Percentiles rank a stretch among this genome's conserved stretches.
These are phyloP conservation scores for Spatulosminthurus flaviceps DNA, from an alignment of 2,888 invertebrate genomes.

Conservation along the genomic window DNA sequence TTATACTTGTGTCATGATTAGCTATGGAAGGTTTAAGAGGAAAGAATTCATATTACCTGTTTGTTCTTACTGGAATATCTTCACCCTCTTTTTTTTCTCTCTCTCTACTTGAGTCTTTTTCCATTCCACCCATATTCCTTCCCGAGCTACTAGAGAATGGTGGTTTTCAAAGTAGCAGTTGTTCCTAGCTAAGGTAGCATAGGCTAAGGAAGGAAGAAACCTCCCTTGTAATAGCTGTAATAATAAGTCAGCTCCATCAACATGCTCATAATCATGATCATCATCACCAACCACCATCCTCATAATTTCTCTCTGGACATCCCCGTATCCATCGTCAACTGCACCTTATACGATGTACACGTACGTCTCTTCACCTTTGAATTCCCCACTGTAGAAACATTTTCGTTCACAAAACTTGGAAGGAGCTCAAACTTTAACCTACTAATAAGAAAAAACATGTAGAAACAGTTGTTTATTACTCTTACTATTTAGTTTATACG, in stretches of 20 bases:
- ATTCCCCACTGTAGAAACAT: not conserved
- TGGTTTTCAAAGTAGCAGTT: not conserved
- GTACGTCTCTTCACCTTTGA: not conserved
- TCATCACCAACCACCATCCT: slow-evolving; percentile 49
- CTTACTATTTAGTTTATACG: slow-evolving; percentile 13
- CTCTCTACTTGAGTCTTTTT: too few species aligned
- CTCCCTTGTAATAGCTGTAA: slow-evolving; percentile 43
- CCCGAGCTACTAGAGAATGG: not conserved
- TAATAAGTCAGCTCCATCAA: slow-evolving; percentile 44
- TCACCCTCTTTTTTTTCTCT: not conserved
- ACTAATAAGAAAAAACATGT: too few species aligned
- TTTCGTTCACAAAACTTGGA: slow-evolving; percentile 10
- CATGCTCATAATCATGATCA: slow-evolving; percentile 41
- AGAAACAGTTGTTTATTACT: not conserved
- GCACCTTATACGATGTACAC: not conserved
- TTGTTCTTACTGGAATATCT: not conserved
- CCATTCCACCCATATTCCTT: not conserved
- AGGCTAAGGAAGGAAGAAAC: slow-evolving; percentile 30
- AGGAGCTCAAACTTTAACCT: too few species aligned
- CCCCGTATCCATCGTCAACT: slow-evolving; percentile 23
- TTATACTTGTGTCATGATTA: slow-evolving; percentile 34
- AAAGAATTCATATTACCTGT: slow-evolving; percentile 27
- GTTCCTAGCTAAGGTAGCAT: not conserved
- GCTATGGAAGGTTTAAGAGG: not conserved
- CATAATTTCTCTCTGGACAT: slow-evolving; percentile 45